phyloP scores from a whole-genome alignment of 2,113 vertebrate species.

The Heliornis fulica region DNA sequence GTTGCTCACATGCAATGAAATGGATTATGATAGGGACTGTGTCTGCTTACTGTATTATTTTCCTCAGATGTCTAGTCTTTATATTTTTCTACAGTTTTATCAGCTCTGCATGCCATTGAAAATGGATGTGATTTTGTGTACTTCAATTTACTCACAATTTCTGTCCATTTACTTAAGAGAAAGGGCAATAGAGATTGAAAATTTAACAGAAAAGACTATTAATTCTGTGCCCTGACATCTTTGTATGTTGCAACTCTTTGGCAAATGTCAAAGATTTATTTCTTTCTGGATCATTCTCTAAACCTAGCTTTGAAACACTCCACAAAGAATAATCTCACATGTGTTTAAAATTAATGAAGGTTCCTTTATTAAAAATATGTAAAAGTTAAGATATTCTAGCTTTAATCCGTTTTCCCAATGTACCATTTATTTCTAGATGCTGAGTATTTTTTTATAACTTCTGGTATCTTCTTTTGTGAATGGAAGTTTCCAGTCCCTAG shows the following conservation, averaged over 20 bases:
- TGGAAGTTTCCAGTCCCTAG: background rate
- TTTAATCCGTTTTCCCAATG: background rate
- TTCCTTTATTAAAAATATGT: background rate
- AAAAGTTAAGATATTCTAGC: background rate
- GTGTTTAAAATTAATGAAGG: constrained; percentile 6
- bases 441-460: background rate
- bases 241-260: background rate
- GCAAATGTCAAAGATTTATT: background rate
- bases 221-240: background rate
- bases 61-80: background rate
- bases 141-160: background rate
- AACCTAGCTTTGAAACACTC: background rate
- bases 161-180: background rate
- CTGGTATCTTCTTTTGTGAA: background rate
- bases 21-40: background rate
- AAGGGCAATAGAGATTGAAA: background rate
- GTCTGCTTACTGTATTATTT: background rate
- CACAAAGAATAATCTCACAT: background rate
- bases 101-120: background rate
- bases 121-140: background rate
- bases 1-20: background rate
- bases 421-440: background rate
- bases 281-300: background rate
- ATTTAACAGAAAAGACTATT: background rate
- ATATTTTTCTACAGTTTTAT: background rate